Percentiles rank a stretch among this genome's conserved stretches.
phyloP scores from a whole-genome alignment of 2,797 vertebrate genomes.

The Dromococcyx pavoninus region DNA sequence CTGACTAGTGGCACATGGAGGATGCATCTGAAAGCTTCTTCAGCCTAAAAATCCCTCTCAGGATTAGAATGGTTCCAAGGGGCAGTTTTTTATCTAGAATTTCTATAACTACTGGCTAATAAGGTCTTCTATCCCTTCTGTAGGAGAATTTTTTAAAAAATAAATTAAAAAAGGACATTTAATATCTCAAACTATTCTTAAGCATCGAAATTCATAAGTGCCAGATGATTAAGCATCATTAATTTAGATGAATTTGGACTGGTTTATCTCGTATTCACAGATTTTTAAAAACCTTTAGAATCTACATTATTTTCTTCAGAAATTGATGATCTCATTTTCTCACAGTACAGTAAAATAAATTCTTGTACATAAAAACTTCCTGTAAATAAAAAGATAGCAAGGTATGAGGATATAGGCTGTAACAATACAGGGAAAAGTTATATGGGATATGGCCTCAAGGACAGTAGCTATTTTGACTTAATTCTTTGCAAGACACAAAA shows the following conservation, averaged over 20 bases:
- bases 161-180: constrained; percentile 1
- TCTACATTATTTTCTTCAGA: neutral
- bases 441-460: neutral
- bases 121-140: neutral
- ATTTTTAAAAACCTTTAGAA: neutral
- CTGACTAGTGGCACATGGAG: neutral
- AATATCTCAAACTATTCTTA: constrained; percentile 3
- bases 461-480: neutral
- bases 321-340: neutral
- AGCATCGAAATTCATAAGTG: neutral
- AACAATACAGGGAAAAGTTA: neutral
- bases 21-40: constrained; percentile 12
- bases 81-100: neutral
- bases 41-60: neutral
- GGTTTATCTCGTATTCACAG: neutral
- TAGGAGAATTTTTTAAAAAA: constrained; percentile 10
- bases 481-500: neutral
- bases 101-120: constrained; percentile 13
- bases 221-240: neutral
- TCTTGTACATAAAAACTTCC: neutral
- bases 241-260: neutral
- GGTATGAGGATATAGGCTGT: neutral
- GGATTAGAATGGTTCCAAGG: neutral
- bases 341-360: neutral
- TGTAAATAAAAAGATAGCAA: neutral